Conservation (phyloP, 2,797 vertebrate genomes). For the Lagocephalus sceleratus region DNA sequence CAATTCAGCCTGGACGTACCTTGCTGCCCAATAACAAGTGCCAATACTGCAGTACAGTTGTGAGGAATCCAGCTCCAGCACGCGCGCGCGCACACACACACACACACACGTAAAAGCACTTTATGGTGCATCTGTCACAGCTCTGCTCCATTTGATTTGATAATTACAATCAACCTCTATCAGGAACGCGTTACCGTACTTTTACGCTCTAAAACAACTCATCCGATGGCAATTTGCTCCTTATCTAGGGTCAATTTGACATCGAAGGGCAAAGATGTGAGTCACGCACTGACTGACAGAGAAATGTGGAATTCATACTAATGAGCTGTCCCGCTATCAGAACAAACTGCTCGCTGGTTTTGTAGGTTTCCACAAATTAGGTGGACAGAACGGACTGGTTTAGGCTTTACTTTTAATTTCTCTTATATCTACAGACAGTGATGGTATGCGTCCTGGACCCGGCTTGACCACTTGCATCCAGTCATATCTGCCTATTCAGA, state of each 20-base stretch:
- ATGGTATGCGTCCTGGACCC: conserved; percentile 26
- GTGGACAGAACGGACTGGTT: background rate
- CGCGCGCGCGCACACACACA: conserved; percentile 12
- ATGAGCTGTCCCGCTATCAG: background rate
- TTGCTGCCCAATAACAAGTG: conserved; percentile 13
- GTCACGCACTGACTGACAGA: background rate
- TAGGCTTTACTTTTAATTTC: background rate
- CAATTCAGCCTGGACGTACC: conserved; percentile 15
- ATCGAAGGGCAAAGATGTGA: conserved; percentile 38
- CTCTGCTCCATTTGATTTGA: conserved; percentile 74
- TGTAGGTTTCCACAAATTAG: background rate
- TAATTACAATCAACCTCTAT: conserved; percentile 75
- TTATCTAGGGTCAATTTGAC: conserved; percentile 25
- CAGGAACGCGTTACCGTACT: conserved; percentile 50
- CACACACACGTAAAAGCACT: conserved; percentile 45
- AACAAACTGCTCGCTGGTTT: background rate
- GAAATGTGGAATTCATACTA: background rate
- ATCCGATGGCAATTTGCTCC: conserved; percentile 44
- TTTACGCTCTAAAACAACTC: conserved; percentile 51
- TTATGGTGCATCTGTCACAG: conserved; percentile 75
- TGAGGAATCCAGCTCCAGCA: conserved; percentile 39
- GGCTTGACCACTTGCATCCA: conserved; percentile 32
- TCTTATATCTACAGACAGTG: conserved; percentile 9
- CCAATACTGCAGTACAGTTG: conserved; percentile 26
- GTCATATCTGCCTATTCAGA: conserved; percentile 35